Evolutionary conservation across 2,888 invertebrate species (phyloP), one percentile per base, ranked within the genome.

Genomic region (Cyaniris semiargus): DNA sequence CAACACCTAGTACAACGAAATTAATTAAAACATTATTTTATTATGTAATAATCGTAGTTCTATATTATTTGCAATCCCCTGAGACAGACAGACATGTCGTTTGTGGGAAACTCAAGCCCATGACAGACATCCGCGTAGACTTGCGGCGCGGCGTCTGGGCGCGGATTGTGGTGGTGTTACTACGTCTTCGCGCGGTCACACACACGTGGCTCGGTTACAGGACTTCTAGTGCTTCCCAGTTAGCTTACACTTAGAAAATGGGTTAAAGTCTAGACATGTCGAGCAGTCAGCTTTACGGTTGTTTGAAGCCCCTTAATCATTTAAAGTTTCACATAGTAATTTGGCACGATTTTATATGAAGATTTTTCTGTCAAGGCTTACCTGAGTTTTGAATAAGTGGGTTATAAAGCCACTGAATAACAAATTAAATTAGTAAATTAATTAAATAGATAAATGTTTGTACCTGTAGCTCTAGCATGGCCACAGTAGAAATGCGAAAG

Each of bases 21-120:
- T 18, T 1, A 53, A 48, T 48, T 34, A 34, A 7, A 34, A 34
- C 8, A 34, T 34, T 27, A 27, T 27, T 27, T n/a, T n/a, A n/a
- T n/a, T n/a, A n/a, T n/a, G n/a, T n/a, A n/a, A n/a, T n/a, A 34
- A 34, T 7, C 34, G 34, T 7, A 34, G 7, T 34, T 34, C 1
- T 44, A 13, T 44, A 7, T 44, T 44, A 13, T 8, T n/a, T n/a
- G n/a, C 10, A 44, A 10, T 53, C 18, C 53, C 18, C 53, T 48
- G 10, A 31, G 3, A n/a, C 27, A 27, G 34, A 0, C 34, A 44
- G 44, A 44, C 44, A 13, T 44, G 10, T 10, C 5, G 53, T 53
- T 21, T 8, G 34, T 56, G 44, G 71, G 81, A 79, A 80, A 82
- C 79, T 23, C 21, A 76, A 80, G 78, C 66, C 77, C 48, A 13